phyloP scores from a whole-genome alignment of 2,113 vertebrate species.

The Athene cunicularia region DNA sequence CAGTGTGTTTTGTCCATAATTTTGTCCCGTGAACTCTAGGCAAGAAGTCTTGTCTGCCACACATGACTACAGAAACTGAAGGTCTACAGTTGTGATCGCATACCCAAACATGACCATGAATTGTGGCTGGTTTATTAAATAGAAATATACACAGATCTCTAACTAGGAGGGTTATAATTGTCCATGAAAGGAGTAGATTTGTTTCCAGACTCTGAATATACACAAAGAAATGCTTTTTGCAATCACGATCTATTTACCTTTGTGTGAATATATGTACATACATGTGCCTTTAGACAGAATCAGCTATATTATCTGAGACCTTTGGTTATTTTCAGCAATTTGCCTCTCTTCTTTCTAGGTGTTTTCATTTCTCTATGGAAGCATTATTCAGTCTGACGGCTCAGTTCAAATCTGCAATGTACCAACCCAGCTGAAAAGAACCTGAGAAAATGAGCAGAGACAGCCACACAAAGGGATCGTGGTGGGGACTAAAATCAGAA shows the following conservation, averaged over 20 bases:
- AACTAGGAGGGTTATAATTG: background rate
- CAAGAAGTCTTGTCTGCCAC: background rate
- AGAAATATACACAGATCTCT: background rate
- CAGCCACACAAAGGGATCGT: background rate
- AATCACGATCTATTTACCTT: background rate
- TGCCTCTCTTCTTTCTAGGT: conserved; percentile 3
- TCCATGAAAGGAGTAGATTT: background rate
- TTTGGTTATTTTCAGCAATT: background rate
- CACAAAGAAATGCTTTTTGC: background rate
- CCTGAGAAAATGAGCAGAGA: conserved; percentile 38
- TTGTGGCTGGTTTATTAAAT: background rate
- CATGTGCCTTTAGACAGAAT: background rate
- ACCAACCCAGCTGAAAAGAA: conserved; percentile 9
- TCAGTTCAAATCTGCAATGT: background rate
- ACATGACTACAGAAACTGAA: background rate
- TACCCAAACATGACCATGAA: background rate
- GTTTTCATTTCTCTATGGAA: background rate
- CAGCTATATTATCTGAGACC: background rate
- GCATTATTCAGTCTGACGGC: conserved; percentile 11
- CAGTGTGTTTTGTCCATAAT: background rate
- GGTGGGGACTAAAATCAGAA: background rate
- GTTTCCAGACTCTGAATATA: background rate
- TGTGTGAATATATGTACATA: background rate
- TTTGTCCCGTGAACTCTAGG: background rate
- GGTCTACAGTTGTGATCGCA: background rate